Conservation (phyloP, 2,113 vertebrate genomes). For the Corythornis vintsioides region DNA sequence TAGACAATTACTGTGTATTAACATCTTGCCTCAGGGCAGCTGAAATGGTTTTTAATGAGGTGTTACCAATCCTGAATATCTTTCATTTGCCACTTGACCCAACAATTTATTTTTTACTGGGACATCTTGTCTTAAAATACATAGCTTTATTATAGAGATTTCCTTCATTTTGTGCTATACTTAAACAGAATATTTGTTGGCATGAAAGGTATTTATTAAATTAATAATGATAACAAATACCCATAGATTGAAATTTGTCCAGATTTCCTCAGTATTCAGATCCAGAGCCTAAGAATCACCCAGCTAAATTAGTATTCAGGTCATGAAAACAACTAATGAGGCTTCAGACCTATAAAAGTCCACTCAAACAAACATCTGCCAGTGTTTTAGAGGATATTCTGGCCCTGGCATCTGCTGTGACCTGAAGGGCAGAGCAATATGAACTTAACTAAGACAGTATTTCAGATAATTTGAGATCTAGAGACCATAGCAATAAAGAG, state of each 20-base stretch:
- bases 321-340: conserved; percentile 66
- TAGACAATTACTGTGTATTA: conserved; percentile 71
- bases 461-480: conserved; percentile 34
- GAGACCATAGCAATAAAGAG: not conserved
- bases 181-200: not conserved
- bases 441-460: conserved; percentile 28
- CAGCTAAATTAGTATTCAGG: conserved; percentile 53
- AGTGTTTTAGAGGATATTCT: conserved; percentile 45
- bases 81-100: conserved; percentile 63
- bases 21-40: conserved; percentile 60
- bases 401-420: conserved; percentile 32
- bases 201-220: not conserved
- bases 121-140: conserved; percentile 37
- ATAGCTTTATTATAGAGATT: conserved; percentile 1
- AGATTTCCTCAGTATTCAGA: conserved; percentile 1
- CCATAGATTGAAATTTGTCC: not conserved
- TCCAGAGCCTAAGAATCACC: not conserved
- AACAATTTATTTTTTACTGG: conserved; percentile 57
- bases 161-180: not conserved
- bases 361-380: conserved; percentile 65
- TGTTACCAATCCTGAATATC: conserved; percentile 66
- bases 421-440: conserved; percentile 51
- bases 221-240: not conserved
- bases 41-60: conserved; percentile 70
- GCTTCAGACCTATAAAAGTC: conserved; percentile 65